A percentile compares a stretch with the other conserved stretches of the same genome.
Conservation (phyloP, 2,113 vertebrate species). For the Odobenus rosmarus region DNA sequence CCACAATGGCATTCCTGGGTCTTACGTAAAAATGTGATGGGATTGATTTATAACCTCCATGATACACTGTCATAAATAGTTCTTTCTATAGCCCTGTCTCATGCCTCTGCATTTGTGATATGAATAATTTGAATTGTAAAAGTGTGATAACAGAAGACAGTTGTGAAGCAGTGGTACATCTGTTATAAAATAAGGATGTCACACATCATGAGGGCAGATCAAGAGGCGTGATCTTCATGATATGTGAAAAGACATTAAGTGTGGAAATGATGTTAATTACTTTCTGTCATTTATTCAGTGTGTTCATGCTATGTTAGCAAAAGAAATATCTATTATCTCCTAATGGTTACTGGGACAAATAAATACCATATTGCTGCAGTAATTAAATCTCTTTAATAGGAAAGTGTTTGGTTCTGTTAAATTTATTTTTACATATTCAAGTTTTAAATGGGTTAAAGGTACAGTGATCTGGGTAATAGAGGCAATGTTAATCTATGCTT, state of each 20-base stretch:
- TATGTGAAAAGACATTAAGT: slow-evolving; percentile 47
- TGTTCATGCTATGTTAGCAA: slow-evolving; percentile 64
- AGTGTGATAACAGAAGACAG: slow-evolving; percentile 39
- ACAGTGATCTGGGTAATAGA: not conserved
- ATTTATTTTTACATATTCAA: slow-evolving; percentile 13
- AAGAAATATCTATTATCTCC: slow-evolving; percentile 51
- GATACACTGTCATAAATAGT: not conserved
- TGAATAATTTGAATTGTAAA: slow-evolving; percentile 49
- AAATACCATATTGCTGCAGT: slow-evolving; percentile 49
- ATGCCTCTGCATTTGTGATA: slow-evolving; percentile 35
- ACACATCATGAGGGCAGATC: slow-evolving; percentile 53
- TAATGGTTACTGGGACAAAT: slow-evolving; percentile 39
- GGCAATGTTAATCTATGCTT: not conserved
- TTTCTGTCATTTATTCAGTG: slow-evolving; percentile 60
- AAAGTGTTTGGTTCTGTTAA: not conserved
- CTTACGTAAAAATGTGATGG: slow-evolving; percentile 45
- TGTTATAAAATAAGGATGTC: slow-evolving; percentile 56
- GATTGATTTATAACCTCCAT: slow-evolving; percentile 18
- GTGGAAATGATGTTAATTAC: slow-evolving; percentile 73
- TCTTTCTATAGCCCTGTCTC: not conserved
- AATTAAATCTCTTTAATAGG: slow-evolving; percentile 48
- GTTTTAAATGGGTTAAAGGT: slow-evolving; percentile 1
- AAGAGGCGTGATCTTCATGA: slow-evolving; percentile 49
- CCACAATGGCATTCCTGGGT: not conserved
- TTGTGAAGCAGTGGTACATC: not conserved